Evolutionary conservation across 1,140 invertebrate genomes (phyloP).

Genomic region (Drosophila ironensis): DNA sequence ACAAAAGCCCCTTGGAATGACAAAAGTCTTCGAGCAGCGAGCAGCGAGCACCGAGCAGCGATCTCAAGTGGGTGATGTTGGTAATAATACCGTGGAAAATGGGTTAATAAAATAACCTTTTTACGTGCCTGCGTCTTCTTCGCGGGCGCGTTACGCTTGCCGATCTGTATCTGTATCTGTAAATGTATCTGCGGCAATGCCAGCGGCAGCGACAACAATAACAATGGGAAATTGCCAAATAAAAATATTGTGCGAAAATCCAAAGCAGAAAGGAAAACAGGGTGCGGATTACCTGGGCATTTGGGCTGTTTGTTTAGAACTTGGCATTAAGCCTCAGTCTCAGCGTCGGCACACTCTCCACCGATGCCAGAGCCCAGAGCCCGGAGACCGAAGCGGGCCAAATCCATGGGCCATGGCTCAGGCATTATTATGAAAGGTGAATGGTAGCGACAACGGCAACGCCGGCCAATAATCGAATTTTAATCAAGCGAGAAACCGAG

Average conservation of each 20-base stretch:
- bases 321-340: not conserved
- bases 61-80: not conserved
- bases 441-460: not conserved
- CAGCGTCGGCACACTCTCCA: not conserved
- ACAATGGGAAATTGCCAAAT: constrained; percentile 58
- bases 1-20: constrained; percentile 2
- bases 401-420: no score
- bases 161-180: no score
- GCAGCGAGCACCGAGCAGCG: not conserved
- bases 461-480: constrained; percentile 17
- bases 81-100: constrained; percentile 67
- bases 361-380: no score
- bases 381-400: not conserved
- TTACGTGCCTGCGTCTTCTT: constrained; percentile 12
- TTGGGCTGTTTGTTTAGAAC: not conserved
- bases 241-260: constrained; percentile 51
- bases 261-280: constrained; percentile 28
- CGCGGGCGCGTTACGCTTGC: constrained; percentile 7
- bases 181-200: no score
- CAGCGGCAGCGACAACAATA: constrained; percentile 11
- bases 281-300: constrained; percentile 14
- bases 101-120: constrained; percentile 54
- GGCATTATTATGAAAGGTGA: constrained; percentile 12
- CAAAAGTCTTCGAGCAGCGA: not conserved
- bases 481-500: constrained; percentile 15